Base-by-base conservation (phyloP, 1,140 invertebrate species). In the Maniola jurtina region DNA sequence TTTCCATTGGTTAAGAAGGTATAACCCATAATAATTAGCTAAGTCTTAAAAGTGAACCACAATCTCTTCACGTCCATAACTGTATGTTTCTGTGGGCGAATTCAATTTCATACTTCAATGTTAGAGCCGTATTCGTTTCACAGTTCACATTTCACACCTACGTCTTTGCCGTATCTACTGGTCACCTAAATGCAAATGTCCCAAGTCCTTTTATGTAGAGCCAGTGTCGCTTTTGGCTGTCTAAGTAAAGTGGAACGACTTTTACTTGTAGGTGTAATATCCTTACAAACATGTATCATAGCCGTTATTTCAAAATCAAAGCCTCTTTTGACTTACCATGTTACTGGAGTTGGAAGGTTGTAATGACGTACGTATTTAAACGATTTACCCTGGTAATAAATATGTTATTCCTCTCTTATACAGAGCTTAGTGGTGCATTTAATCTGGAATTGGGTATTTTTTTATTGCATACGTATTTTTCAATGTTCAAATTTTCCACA, bases 151-250 rank as follows among this genome's bases (percentile, higher is more conserved):
- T 75, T 66, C 33, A 73, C 75, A 71, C 81, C 81, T 73, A 81
- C 79, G 64, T 62, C 45, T 45, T 33, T 71, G n/a, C 52, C 34
- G 16, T 55, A 55, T 34, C 52, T 71, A 64, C 68, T 73, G 73
- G 77, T 79, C 76, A 79, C 73, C 74, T 76, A 75, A 68, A 81
- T 81, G 75, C 75, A 79, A 77, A 78, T 78, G 70, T 75, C 66
- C 60, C 75, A 65, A 55, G 62, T n/a, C 81, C 82, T 77, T 84
- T 75, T 80, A 76, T 73, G 74, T 62, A 6, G 52, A 47, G 65
- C 63, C 66, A 56, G 60, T 55, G 6, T 35, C 33, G 6, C 54
- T 55, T 14, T 35, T 55, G 54, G 9, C 54, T 56, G 68, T 56
- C 68, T 55, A 45, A 55, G 66, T 71, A 70, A 81, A 84, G 72